Percentiles rank a stretch among this genome's conserved stretches.
Conservation (phyloP, 2,113 vertebrate species). For the Oreochromis niloticus region DNA sequence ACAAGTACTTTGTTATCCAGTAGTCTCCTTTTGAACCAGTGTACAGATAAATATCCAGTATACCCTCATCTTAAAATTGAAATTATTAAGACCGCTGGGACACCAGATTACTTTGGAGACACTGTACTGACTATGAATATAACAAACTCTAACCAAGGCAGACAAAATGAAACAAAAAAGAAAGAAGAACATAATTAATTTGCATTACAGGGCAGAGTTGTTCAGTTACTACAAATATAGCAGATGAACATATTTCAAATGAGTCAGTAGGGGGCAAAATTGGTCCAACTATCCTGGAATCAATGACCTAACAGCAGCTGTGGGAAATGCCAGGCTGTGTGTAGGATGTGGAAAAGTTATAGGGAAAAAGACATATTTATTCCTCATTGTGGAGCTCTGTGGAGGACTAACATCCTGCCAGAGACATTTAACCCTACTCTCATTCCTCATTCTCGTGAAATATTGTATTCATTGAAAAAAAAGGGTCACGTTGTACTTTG, state of each 20-base stretch:
- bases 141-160: not conserved
- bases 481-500: not conserved
- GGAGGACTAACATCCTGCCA: not conserved
- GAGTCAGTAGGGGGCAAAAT: conserved; percentile 66
- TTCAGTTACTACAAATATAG: not conserved
- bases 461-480: not conserved
- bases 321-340: not conserved
- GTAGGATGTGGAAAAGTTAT: not conserved
- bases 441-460: not conserved
- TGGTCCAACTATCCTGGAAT: conserved; percentile 37
- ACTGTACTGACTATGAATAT: not conserved
- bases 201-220: not conserved
- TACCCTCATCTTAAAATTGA: not conserved
- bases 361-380: not conserved
- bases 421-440: not conserved
- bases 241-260: conserved; percentile 10
- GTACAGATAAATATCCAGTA: not conserved
- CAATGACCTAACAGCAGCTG: conserved; percentile 17
- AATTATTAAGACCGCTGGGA: not conserved
- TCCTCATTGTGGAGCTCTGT: not conserved
- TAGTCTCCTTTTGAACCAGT: not conserved
- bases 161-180: not conserved
- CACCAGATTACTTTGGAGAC: not conserved
- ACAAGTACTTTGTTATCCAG: not conserved
- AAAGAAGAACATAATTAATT: not conserved